Evolutionary conservation across 2,888 invertebrate species (phyloP), one percentile per base, ranked within the genome.

Genomic region (Apotomis capreana): DNA sequence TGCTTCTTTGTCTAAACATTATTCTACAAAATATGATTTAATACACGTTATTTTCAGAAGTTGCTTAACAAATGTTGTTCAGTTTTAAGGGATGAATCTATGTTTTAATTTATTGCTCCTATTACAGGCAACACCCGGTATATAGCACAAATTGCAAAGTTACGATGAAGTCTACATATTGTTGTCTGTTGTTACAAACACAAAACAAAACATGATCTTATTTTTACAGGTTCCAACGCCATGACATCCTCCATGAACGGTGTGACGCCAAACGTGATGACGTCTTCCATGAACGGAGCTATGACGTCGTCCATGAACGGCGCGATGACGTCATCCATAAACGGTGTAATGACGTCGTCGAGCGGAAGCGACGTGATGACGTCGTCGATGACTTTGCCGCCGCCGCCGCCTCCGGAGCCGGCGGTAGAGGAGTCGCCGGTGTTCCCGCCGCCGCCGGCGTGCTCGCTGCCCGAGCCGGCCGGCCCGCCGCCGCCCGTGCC

Each of bases 401-500:
- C 90, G 36, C 90, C 91, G 46, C 90, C 91, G 52, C 87, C 84
- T 15, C 74, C 79, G 8, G 65, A 79, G 52, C 84, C 85, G 68
- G 80, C 78, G 4, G 58, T 63, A 70, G 87, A 84, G 52, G 83
- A 85, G 71, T 87, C 89, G 1, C 89, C 89, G 1, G 82, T 80
- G 74, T 87, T 87, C 80, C 89, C 90, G 40, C 89, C 84, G 8
- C 80, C 94, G 3, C 91, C 94, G 26, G 95, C 95, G 1, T 95
- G 88, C 72, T 71, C 95, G 67, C 88, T 97, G 55, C 97, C 97
- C 0, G 97, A 96, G 81, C 97, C 97, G 0, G 96, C 95, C 0
- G 96, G 95, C 72, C 96, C 96, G 0, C 96, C 96, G 4, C 96
- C 96, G 2, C 96, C 64, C 12, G 54, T 95, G 4, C 95, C 95